Conservation (phyloP, 2,797 vertebrate genomes). For the Hydrolagus colliei region DNA sequence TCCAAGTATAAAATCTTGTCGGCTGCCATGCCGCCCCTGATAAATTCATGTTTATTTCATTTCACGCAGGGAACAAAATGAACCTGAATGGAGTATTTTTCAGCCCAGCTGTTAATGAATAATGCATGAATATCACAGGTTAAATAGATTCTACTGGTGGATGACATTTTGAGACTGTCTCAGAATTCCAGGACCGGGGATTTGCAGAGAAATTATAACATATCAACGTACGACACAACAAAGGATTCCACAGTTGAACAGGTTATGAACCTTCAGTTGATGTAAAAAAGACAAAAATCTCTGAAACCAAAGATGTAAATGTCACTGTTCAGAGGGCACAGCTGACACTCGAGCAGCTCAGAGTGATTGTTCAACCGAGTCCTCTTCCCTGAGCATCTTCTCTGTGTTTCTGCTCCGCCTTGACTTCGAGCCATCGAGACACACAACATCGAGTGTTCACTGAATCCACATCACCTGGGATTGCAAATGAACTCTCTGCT, state of each 20-base stretch:
- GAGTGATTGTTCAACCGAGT: too few relatives aligned
- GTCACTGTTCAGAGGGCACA: not conserved
- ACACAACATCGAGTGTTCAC: too few relatives aligned
- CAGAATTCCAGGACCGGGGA: not conserved
- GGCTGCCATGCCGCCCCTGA: not conserved
- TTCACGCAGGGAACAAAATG: conserved; percentile 12
- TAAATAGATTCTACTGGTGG: conserved; percentile 16
- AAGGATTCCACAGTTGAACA: not conserved
- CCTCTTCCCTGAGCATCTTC: too few relatives aligned
- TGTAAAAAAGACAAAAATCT: not conserved
- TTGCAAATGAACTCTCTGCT: too few relatives aligned
- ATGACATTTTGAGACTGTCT: not conserved
- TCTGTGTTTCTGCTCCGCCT: too few relatives aligned
- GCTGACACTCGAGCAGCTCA: not conserved
- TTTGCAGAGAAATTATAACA: not conserved
- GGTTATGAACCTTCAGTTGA: not conserved
- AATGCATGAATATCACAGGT: conserved; percentile 16
- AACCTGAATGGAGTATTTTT: not conserved
- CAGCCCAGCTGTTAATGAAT: not conserved
- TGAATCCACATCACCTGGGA: too few relatives aligned
- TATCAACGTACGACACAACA: not conserved
- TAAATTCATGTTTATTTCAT: conserved; percentile 21
- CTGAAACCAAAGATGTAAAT: not conserved
- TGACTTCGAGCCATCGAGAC: too few relatives aligned
- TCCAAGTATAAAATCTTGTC: too few relatives aligned